Base-by-base conservation (phyloP, 2,797 vertebrate species). In the Neopelma chrysocephalum region DNA sequence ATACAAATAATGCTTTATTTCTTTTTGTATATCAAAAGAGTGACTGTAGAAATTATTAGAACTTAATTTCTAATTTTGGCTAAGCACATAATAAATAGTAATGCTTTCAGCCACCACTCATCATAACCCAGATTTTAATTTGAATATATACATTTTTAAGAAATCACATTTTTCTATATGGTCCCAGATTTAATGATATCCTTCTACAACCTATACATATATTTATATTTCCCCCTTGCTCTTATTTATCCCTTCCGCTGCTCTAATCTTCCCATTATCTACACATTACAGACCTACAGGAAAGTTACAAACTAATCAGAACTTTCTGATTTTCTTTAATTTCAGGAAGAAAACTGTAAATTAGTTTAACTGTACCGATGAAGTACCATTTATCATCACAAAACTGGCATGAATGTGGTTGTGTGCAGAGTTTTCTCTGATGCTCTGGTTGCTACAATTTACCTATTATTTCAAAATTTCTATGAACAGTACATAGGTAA, bases 221-320 rank as follows among this genome's bases (percentile, higher is more conserved):
- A 75, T 89, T 73, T 23, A 40, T 26, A 60, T 31, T 56, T 16
- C 13, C 38, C 6, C 23, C 40, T 80, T 64, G 21, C 51, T 76
- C 31, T 65, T 26, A 69, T 0, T 58, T 43, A 47, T 16, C 11
- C 7, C 9, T 76, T 69, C 43, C 69, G 58, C 47, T 65, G 43
- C 50, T 81, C 50, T 72, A 23, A 69, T 20, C n/a, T 48, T 51
- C 10, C 11, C 2, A 0, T 53, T 68, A 57, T 6, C 45, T 66
- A 40, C 1, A 0, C 32, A 38, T 0, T 0, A 64, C 25, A 82
- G 56, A 60, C 36, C 45, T n/a, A 23, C 51, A 85, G 21, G 22
- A 80, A 82, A 56, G 36, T 56, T 50, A 71, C 8, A 1, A 79
- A 60, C 60, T 20, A 31, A 65, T 60, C 51, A 48, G 23, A 22